These are phyloP conservation scores for Caenorhabditis panamensis DNA, from an alignment of 2,888 invertebrate genomes.

Conservation along the genomic window DNA sequence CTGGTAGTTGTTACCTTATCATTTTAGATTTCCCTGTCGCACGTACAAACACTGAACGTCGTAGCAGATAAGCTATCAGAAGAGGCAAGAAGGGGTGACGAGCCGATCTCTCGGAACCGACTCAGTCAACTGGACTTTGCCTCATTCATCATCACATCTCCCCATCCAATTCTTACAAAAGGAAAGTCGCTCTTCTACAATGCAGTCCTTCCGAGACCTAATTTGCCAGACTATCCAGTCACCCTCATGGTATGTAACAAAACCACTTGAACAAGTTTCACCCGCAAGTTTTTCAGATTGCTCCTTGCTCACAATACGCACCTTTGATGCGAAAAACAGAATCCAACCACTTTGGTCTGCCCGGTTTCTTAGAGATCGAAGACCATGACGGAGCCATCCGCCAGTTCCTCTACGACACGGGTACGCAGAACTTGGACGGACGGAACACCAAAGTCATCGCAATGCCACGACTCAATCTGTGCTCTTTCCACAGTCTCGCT, in stretches of 20 bases:
- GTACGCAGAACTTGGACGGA: conserved; percentile 69
- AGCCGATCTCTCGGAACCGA: conserved; percentile 66
- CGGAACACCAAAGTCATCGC: conserved; percentile 70
- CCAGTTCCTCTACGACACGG: conserved; percentile 71
- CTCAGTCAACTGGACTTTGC: conserved; percentile 64
- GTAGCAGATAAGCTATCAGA: conserved; percentile 65
- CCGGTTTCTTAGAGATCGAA: conserved; percentile 74
- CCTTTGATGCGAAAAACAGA: conserved; percentile 75
- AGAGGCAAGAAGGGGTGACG: conserved; percentile 64
- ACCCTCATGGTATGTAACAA: conserved; percentile 69
- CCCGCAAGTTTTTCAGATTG: conserved; percentile 71
- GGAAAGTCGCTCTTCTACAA: conserved; percentile 74
- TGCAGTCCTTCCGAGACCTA: conserved; percentile 67
- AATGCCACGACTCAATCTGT: conserved; percentile 74
- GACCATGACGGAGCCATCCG: conserved; percentile 71
- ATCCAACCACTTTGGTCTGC: conserved; percentile 71
- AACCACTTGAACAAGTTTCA: too few relatives aligned
- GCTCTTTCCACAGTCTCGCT: conserved; percentile 74
- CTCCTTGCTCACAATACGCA: conserved; percentile 76
- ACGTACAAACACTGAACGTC: conserved; percentile 66
- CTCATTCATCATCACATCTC: conserved; percentile 66
- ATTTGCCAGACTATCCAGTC: conserved; percentile 67
- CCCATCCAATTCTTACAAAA: conserved; percentile 71
- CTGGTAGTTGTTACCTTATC: too few relatives aligned
- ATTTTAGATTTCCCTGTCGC: conserved; percentile 63